Conservation (phyloP, 2,888 invertebrate species). For the Lacanobia wlatinum region DNA sequence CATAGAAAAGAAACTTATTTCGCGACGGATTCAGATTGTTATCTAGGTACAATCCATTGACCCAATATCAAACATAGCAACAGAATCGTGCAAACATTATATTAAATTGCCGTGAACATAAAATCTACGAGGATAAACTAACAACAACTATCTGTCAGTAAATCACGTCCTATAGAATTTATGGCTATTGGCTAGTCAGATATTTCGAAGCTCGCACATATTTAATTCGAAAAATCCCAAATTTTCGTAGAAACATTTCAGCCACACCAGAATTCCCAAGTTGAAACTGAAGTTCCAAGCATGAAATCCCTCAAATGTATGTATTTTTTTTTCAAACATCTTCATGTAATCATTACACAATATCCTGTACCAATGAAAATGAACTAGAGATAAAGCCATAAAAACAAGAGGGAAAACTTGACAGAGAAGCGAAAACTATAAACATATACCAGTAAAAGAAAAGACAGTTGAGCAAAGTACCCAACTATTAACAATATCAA, state of each 20-base stretch:
- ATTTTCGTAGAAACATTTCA: constrained; percentile 5
- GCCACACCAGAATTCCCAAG: not conserved
- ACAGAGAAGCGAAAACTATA: not conserved
- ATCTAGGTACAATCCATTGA: constrained; percentile 40
- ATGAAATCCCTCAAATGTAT: not conserved
- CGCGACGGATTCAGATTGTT: constrained; percentile 25
- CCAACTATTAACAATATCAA: not conserved
- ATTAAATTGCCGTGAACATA: constrained; percentile 17
- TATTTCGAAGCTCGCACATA: not conserved
- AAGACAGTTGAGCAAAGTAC: not conserved
- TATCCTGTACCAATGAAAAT: not conserved
- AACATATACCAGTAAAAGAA: not conserved
- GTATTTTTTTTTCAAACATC: too few relatives aligned
- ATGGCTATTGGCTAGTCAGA: not conserved
- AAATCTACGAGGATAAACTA: constrained; percentile 24
- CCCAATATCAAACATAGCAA: constrained; percentile 22
- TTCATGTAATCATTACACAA: not conserved
- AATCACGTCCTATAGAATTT: constrained; percentile 37
- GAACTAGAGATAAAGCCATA: not conserved
- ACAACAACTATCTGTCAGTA: not conserved
- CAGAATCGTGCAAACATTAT: constrained; percentile 15
- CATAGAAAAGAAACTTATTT: constrained; percentile 22
- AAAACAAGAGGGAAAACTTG: not conserved
- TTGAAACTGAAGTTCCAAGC: not conserved
- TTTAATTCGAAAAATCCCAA: not conserved